Base-by-base conservation (phyloP, 2,888 invertebrate species). In the Hyposoter didymator region DNA sequence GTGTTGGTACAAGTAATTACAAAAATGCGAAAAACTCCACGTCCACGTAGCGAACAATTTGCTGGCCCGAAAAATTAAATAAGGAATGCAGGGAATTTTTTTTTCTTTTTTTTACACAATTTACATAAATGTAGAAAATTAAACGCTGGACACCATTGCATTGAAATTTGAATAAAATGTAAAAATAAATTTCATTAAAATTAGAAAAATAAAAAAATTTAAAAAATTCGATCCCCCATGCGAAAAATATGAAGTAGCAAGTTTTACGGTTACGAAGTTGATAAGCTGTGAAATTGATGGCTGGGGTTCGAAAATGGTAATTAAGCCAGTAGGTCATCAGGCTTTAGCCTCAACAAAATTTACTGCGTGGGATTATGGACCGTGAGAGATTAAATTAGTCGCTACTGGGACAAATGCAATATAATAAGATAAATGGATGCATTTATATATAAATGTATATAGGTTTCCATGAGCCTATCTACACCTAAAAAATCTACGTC, bases 351-450 rank as follows among this genome's bases (percentile, higher is more conserved):
- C 55, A 62, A 78, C 62, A 43, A 52, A 82, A 78, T 82, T 74
- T 32, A 64, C 55, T n/a, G n/a, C 84, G 78, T 82, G 84, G 78
- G 78, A 84, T 84, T 82, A 55, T 74, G 67, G 69, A 74, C 73
- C 81, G 81, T 78, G 82, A 70, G 78, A 82, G 70, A 85, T 85
- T 64, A 78, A 85, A 85, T 85, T 82, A 85, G 69, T 32, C 59
- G 49, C 52, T 35, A 47, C n/a, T 69, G 74, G 74, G 67, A 75
- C 75, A 74, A 35, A 32, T 43, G 64, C 64, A 17, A 52, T 76
- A 66, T 49, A 64, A 66, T 49, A 64, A 19, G 47, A 75, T 43
- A 47, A 52, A 49, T 43, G 28, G 17, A 32, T 52, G 43, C 55
- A 22, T 78, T 52, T 66, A 28, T 66, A 39, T 76, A 43, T 39